These are phyloP conservation scores for Hoplias malabaricus DNA, from an alignment of 2,113 vertebrate genomes.

Conservation along the genomic window DNA sequence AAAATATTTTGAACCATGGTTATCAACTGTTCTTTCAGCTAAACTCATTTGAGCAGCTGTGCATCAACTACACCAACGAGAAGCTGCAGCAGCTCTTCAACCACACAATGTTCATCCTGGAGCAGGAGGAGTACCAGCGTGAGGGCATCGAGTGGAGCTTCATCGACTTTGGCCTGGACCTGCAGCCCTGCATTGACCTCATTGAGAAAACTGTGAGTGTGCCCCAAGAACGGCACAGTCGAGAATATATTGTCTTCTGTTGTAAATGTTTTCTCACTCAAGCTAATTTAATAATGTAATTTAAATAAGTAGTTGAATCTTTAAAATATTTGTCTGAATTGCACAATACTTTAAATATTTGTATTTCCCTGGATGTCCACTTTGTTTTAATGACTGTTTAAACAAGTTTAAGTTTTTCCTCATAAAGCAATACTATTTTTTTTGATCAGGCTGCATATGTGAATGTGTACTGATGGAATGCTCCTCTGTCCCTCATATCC, in stretches of 20 bases:
- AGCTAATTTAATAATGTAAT: too few species aligned
- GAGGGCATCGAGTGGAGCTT: conserved; percentile 95
- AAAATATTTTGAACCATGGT: not conserved
- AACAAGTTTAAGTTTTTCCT: too few species aligned
- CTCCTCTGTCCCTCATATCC: conserved; percentile 35
- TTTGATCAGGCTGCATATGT: not conserved
- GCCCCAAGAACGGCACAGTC: too few species aligned
- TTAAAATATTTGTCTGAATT: too few species aligned
- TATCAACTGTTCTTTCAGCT: conserved; percentile 69
- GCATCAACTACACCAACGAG: conserved; percentile 90
- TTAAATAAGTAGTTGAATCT: too few species aligned
- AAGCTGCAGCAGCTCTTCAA: conserved; percentile 91
- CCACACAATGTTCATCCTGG: conserved; percentile 93
- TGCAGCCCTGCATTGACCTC: conserved; percentile 90
- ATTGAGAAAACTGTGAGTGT: conserved; percentile 92
- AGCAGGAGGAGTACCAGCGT: conserved; percentile 89
- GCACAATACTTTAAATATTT: too few species aligned
- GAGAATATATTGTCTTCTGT: too few species aligned
- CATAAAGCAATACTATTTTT: too few species aligned
- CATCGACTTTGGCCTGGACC: conserved; percentile 88
- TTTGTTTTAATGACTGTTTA: too few species aligned
- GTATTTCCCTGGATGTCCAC: too few species aligned
- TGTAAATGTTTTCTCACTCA: too few species aligned
- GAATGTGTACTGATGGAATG: not conserved
- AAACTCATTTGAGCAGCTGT: conserved; percentile 93